Evolutionary conservation across 2,797 vertebrate species (phyloP), one percentile per base, ranked within the genome.

Genomic region (Tokudaia tokunoshimensis): DNA sequence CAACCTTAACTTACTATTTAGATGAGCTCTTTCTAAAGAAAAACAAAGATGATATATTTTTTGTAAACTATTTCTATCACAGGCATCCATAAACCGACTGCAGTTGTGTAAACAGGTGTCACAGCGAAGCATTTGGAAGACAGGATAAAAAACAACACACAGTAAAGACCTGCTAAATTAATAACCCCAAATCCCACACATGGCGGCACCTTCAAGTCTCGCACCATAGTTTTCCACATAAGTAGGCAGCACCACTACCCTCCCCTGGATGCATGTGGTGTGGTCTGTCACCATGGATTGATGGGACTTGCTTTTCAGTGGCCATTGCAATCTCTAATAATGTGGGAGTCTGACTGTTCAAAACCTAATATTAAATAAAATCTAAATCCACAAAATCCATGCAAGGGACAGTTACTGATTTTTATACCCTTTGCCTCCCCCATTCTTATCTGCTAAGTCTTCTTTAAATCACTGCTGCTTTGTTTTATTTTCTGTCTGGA

Each of bases 51-150:
- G 96, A 99, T 99, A 98, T 99, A 99, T 99, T 99, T 99, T 99
- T 99, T 98, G 98, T 99, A 99, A 98, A 97, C 97, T 98, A 84
- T 99, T 99, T 99, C 98, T 99, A 98, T 98, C 98, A 99, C 98
- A 98, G 98, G 98, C 98, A 98, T 98, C 98, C 98, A 98, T 97
- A 98, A 97, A 97, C 97, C 94, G 97, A 96, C 96, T 98, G 94
- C 96, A 97, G 96, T 97, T 96, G 96, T 93, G 94, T 94, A 96
- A 97, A 90, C 95, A 98, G 97, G 97, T 97, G 55, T 97, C 95
- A 97, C 97, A 94, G 96, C 81, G 89, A 94, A 88, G 97, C 92
- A 91, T 96, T 96, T 95, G 97, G 95, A 97, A 90, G n/a, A 78
- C 78, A 91, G 92, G 80, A 82, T 37, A 85, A 79, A 92, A 89